Evolutionary conservation across 2,888 invertebrate species (phyloP).

Genomic region (Synergus japonicus): DNA sequence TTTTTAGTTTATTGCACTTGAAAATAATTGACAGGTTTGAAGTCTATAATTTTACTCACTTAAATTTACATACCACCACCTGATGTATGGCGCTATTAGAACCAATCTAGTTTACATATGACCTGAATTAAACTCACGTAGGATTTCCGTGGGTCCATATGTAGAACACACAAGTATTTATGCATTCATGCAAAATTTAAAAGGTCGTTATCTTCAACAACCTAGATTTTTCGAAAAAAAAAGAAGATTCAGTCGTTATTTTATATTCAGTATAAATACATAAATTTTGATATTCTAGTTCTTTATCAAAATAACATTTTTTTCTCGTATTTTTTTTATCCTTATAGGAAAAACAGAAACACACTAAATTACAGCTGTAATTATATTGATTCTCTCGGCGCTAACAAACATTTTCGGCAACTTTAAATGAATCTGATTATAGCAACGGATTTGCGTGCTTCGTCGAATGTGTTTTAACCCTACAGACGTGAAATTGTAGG

Average conservation of each 20-base stretch:
- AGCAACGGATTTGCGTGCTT: slow-evolving; percentile 23
- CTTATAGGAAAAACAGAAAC: background rate
- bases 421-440: slow-evolving; percentile 35
- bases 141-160: slow-evolving; percentile 1
- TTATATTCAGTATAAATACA: background rate
- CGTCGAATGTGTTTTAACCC: background rate
- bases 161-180: background rate
- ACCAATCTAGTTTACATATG: slow-evolving; percentile 13
- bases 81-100: background rate
- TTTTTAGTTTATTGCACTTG: background rate
- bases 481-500: background rate
- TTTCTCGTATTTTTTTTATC: background rate
- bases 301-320: background rate
- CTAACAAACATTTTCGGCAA: slow-evolving; percentile 28
- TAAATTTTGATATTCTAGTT: background rate
- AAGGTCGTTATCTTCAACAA: background rate
- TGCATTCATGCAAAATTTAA: slow-evolving; percentile 15
- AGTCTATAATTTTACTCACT: background rate
- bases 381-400: slow-evolving; percentile 16
- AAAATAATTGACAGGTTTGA: background rate
- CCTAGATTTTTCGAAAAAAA: background rate
- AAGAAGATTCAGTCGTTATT: background rate
- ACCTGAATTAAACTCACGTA: slow-evolving; percentile 17
- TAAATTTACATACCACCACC: slow-evolving; percentile 18
- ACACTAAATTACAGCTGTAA: slow-evolving; percentile 2